phyloP scores from a whole-genome alignment of 2,888 invertebrate species.

The Clanis bilineata region DNA sequence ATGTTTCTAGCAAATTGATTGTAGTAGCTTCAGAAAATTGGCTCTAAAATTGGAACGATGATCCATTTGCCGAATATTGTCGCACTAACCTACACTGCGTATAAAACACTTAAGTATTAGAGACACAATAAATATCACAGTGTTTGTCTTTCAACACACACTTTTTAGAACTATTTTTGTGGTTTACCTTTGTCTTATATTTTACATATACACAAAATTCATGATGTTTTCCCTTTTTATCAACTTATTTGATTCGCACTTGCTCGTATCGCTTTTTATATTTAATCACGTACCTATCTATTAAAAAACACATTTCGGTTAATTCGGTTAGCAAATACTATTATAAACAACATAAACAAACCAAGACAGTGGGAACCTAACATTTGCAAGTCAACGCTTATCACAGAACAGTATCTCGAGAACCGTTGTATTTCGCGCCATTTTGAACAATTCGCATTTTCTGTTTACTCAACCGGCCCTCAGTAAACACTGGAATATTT shows the following conservation, averaged over 20 bases:
- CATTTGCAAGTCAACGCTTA: conserved; percentile 3
- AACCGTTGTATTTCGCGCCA: conserved; percentile 23
- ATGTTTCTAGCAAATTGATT: conserved; percentile 31
- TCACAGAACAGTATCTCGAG: conserved; percentile 13
- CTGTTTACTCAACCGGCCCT: conserved; percentile 52
- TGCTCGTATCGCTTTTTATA: neutral
- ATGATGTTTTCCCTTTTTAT: no score
- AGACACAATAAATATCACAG: no score
- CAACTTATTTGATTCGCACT: no score
- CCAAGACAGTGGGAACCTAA: conserved; percentile 7
- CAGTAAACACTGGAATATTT: conserved; percentile 61
- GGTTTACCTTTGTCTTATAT: no score
- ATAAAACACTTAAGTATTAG: neutral
- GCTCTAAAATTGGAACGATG: conserved; percentile 23
- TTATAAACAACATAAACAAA: conserved; percentile 8
- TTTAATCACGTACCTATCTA: neutral
- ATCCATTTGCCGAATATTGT: conserved; percentile 16
- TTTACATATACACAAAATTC: no score
- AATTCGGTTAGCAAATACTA: neutral
- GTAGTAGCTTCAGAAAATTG: conserved; percentile 25
- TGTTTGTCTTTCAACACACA: no score
- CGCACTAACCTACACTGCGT: neutral
- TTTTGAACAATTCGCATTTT: conserved; percentile 43
- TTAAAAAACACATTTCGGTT: neutral
- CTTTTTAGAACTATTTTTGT: no score